Percentiles rank a stretch among this genome's conserved stretches.
Conservation (phyloP, 64 coral and sea anemone genomes). For the Montipora capricornis region DNA sequence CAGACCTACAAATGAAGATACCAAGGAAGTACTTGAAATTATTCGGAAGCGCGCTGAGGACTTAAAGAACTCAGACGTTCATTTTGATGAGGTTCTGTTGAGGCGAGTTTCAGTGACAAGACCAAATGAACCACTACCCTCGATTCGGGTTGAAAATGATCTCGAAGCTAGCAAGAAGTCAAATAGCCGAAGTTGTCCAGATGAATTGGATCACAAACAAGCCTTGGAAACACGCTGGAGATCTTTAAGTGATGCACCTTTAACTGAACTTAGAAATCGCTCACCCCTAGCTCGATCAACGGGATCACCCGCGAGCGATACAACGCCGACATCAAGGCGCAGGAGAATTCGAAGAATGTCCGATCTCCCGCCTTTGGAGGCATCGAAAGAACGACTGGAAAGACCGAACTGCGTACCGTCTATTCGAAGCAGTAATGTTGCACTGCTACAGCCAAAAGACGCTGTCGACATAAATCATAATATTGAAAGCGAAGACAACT, state of each 20-base stretch:
- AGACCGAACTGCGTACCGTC: constrained; percentile 23
- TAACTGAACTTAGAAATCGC: not conserved
- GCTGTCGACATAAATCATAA: not conserved
- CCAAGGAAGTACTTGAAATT: constrained; percentile 26
- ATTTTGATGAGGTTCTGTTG: constrained; percentile 26
- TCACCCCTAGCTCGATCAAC: not conserved
- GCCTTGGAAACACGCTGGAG: not conserved
- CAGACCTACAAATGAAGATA: constrained; percentile 27
- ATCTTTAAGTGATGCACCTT: constrained; percentile 39
- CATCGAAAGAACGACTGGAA: not conserved
- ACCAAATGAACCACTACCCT: constrained; percentile 35
- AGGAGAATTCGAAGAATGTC: not conserved
- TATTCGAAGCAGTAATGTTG: not conserved
- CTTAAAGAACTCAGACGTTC: constrained; percentile 6
- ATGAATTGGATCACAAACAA: not conserved
- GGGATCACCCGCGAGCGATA: constrained; percentile 21
- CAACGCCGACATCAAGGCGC: not conserved
- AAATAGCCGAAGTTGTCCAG: constrained; percentile 21
- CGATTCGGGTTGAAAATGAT: not conserved
- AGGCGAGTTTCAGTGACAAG: constrained; percentile 23
- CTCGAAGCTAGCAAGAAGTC: not conserved
- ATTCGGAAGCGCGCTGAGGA: constrained; percentile 22
- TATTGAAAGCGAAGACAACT: not conserved
- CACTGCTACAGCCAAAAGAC: not conserved
- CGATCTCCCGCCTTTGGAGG: constrained; percentile 19